These are phyloP conservation scores for Odocoileus virginianus DNA, from an alignment of 2,113 vertebrate species.

Conservation along the genomic window DNA sequence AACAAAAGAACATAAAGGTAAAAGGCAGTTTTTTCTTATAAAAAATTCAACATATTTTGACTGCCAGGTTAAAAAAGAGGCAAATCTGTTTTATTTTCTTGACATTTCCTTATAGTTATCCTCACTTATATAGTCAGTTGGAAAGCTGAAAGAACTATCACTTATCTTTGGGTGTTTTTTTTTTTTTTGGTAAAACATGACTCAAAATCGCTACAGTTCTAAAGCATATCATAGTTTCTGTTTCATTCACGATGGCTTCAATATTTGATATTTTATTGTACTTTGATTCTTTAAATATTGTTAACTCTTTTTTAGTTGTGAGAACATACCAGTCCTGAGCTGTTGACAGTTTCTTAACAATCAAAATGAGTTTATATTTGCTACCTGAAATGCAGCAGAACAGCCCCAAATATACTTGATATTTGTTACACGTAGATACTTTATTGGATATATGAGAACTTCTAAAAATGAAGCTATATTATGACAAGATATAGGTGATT, in stretches of 20 bases:
- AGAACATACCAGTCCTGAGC: not conserved
- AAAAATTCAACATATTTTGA: not conserved
- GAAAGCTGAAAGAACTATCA: not conserved
- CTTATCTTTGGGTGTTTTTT: not conserved
- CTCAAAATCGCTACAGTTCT: not conserved
- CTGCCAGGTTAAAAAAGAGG: not conserved
- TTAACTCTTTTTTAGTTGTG: not conserved
- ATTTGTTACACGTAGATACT: not conserved
- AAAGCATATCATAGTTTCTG: not conserved
- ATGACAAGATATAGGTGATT: not conserved
- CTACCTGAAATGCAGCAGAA: not conserved
- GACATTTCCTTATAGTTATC: not conserved
- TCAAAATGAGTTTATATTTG: not conserved
- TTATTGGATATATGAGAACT: not conserved
- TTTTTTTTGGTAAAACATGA: not conserved
- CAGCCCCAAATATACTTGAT: not conserved
- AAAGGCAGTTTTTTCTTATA: not conserved
- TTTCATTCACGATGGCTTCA: not conserved
- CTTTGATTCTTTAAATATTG: not conserved
- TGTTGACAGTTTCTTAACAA: not conserved
- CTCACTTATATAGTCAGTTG: not conserved
- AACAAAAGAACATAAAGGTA: not conserved
- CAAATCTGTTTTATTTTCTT: not conserved
- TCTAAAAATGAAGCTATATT: not conserved
- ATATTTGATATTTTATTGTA: not conserved